Evolutionary conservation across 2,113 vertebrate species (phyloP).

Genomic region (Haplochromis vanheusdeni): DNA sequence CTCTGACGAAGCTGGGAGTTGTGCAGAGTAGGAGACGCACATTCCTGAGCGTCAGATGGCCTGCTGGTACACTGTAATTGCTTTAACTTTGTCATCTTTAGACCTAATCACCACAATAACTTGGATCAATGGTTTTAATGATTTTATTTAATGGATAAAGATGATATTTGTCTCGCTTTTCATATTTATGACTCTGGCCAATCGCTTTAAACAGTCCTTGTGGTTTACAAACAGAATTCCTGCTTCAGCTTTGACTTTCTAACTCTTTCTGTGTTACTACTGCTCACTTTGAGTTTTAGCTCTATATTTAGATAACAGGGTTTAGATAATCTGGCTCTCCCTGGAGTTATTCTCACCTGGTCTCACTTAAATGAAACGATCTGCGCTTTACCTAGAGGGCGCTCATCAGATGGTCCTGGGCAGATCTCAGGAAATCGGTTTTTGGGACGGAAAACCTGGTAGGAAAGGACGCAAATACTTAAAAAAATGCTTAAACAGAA

Average conservation of each 20-base stretch:
- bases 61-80: neutral
- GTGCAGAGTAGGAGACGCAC: neutral
- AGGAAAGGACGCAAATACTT: neutral
- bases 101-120: neutral
- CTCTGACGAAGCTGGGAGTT: slow-evolving; percentile 30
- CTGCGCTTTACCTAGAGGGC: neutral
- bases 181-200: neutral
- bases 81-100: neutral
- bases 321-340: neutral
- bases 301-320: neutral
- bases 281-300: neutral
- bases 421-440: neutral
- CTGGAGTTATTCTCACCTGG: neutral
- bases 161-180: neutral
- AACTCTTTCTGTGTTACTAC: neutral
- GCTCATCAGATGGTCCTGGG: neutral
- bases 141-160: neutral
- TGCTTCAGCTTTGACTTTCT: neutral
- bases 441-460: neutral
- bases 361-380: neutral
- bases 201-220: neutral
- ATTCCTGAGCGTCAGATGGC: slow-evolving; percentile 35
- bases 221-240: neutral
- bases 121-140: neutral
- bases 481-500: neutral